These are phyloP conservation scores for Hystrix cristata DNA, from an alignment of 2,113 vertebrate genomes.

Conservation along the genomic window DNA sequence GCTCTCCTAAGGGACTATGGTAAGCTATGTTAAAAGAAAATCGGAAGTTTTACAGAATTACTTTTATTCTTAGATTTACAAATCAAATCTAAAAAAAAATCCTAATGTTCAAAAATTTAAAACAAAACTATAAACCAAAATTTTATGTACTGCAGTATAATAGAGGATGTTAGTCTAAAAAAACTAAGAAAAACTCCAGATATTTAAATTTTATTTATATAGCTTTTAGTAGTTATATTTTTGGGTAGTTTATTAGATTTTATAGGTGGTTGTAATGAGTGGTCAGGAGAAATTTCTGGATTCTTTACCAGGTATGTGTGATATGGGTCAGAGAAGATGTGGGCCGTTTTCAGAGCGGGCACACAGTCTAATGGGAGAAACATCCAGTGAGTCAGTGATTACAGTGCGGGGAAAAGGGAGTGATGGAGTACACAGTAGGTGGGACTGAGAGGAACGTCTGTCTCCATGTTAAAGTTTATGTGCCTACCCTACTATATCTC, in stretches of 20 bases:
- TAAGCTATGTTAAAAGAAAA: constrained; percentile 84
- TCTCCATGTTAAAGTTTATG: constrained; percentile 32
- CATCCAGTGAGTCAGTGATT: not conserved
- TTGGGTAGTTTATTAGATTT: constrained; percentile 45
- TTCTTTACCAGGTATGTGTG: constrained; percentile 10
- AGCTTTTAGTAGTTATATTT: constrained; percentile 64
- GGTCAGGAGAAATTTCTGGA: constrained; percentile 22
- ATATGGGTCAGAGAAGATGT: constrained; percentile 6
- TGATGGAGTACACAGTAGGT: not conserved
- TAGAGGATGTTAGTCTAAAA: constrained; percentile 43
- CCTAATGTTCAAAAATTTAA: not conserved
- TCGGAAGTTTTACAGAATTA: not conserved
- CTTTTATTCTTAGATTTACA: constrained; percentile 11
- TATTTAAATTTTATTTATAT: constrained; percentile 37
- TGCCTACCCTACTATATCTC: not conserved
- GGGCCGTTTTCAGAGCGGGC: not conserved
- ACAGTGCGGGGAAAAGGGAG: not conserved
- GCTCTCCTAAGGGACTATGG: constrained; percentile 96
- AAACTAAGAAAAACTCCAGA: constrained; percentile 17
- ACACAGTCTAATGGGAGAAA: not conserved
- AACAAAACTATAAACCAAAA: not conserved
- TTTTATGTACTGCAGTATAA: constrained; percentile 30
- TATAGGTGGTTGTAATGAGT: constrained; percentile 32
- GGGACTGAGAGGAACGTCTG: not conserved
- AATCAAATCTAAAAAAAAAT: constrained; percentile 32